Base-by-base conservation (phyloP, 2,888 invertebrate genomes). In the Metopia argyrocephala region DNA sequence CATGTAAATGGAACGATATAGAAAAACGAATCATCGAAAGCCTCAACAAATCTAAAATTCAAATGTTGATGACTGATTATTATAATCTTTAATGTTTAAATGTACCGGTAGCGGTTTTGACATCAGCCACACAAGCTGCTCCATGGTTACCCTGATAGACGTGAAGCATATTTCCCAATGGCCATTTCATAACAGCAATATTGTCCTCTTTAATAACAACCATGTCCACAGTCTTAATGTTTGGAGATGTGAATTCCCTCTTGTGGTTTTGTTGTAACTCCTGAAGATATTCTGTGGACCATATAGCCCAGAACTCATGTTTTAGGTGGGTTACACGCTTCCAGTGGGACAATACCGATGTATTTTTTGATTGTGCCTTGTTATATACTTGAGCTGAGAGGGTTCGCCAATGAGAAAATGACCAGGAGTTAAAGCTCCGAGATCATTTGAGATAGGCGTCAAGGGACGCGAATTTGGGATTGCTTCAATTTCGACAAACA, bases 121-220 rank as follows among this genome's bases (percentile, higher is more conserved):
- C 61, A 61, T 21, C 50, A 18, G 50, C 50, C 2, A 50, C 50
- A 2, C 50, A 20, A n/a, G 7, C 20, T 6, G 18, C 2, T 21
- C 45, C 38, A 6, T 61, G 12, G 7, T 21, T 38, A 20, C 61
- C 38, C 4, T n/a, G 28, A 6, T 59, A 21, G 9, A 25, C 45
- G 5, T 45, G 12, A 2, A 38, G 3, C 21, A 61, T 6, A 28
- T 46, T 20, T 45, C 61, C 45, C 15, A 61, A 21, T 12, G 38
- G 61, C 45, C 61, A 61, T 15, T 61, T 38, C 45, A 61, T 45
- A 4, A 38, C 21, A 21, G 46, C 2, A 61, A 18, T 25, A 23
- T 45, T 61, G 2, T 45, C 38, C 12, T 61, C 61, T 5, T 61
- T 61, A 2, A 61, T 21, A 20, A 61, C 46, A 21, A 61, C 61